These are phyloP conservation scores for Calypte anna DNA, from an alignment of 2,113 vertebrate genomes.

Conservation along the genomic window DNA sequence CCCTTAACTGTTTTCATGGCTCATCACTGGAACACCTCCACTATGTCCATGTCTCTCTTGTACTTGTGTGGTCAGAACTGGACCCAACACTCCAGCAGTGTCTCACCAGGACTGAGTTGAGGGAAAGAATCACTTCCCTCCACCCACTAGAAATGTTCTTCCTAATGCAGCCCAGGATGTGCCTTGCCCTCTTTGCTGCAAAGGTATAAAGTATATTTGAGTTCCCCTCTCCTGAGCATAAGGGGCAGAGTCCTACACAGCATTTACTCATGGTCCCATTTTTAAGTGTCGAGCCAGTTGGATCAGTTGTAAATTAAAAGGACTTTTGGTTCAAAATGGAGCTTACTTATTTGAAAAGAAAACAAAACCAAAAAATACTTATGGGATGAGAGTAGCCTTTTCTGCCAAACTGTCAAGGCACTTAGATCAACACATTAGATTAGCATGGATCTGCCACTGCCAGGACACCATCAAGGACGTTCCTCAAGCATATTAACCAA, in stretches of 20 bases:
- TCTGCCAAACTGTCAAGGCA: not conserved
- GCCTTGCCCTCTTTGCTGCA: not conserved
- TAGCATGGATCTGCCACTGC: not conserved
- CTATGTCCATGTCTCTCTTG: not conserved
- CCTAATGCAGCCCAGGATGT: not conserved
- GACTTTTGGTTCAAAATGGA: not conserved
- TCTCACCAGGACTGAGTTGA: not conserved
- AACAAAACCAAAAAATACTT: not conserved
- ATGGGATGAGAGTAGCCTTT: not conserved
- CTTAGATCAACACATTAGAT: not conserved
- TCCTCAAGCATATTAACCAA: not conserved
- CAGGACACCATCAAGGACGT: not conserved
- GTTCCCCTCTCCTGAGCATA: not conserved
- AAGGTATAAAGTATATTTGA: not conserved
- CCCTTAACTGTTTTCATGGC: not conserved
- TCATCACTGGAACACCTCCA: not conserved
- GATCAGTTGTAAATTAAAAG: not conserved
- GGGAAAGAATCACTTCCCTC: not conserved
- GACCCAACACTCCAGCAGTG: not conserved
- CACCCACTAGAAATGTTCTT: fast-evolving
- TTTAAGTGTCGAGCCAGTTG: not conserved
- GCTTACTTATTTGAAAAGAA: not conserved
- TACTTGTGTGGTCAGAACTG: not conserved
- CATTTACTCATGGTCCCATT: not conserved
- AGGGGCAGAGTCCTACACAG: not conserved